Evolutionary conservation across 2,888 invertebrate species (phyloP).

Genomic region (Harmothoe impar): DNA sequence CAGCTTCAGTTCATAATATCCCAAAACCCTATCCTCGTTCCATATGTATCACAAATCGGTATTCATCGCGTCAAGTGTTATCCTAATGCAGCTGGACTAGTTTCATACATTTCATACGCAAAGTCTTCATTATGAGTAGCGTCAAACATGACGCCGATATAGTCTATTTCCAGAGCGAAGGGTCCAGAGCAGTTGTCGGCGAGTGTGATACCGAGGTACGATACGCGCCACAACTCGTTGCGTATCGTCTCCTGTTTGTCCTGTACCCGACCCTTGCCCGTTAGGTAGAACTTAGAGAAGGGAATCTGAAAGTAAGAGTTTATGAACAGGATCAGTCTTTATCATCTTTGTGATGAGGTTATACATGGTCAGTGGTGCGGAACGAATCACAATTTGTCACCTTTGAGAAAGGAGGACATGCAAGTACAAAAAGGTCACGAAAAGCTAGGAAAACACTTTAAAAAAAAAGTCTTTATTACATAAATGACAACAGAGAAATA

Average conservation of each 20-base stretch:
- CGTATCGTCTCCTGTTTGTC: slow-evolving; percentile 89
- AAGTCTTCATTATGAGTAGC: slow-evolving; percentile 91
- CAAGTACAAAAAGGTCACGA: too few species aligned
- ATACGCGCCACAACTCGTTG: slow-evolving; percentile 86
- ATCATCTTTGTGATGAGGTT: not conserved
- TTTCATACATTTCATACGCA: slow-evolving; percentile 95
- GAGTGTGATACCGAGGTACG: slow-evolving; percentile 91
- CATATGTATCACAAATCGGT: too few species aligned
- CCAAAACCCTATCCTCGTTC: too few species aligned
- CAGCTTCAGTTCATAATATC: too few species aligned
- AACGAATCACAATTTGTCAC: too few species aligned
- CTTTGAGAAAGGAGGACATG: too few species aligned
- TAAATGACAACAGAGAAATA: too few species aligned
- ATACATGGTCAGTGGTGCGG: not conserved
- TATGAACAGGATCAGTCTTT: too few species aligned
- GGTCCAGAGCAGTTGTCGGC: slow-evolving; percentile 92
- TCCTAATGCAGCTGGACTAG: slow-evolving; percentile 43
- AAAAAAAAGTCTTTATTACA: too few species aligned
- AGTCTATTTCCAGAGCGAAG: slow-evolving; percentile 95
- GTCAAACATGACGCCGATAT: slow-evolving; percentile 93
- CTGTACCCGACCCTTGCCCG: slow-evolving; percentile 93
- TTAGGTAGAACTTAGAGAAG: slow-evolving; percentile 94
- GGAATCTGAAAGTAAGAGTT: slow-evolving; percentile 90
- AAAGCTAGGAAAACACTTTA: too few species aligned
- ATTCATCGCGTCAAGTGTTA: not conserved